Evolutionary conservation across 2,888 invertebrate species (phyloP).

Genomic region (Petrolisthes manimaculis): DNA sequence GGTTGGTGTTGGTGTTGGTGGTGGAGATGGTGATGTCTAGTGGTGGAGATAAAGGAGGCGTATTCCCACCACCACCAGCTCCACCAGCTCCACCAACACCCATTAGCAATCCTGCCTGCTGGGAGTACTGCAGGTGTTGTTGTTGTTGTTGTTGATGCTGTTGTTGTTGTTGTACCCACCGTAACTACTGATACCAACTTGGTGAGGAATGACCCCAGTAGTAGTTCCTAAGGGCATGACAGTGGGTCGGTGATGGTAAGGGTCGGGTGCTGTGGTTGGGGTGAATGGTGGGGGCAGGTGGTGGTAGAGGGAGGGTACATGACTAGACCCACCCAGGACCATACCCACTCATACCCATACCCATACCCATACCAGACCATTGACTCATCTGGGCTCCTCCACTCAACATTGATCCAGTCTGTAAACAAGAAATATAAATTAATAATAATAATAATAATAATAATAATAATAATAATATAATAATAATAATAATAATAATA

Average conservation of each 20-base stretch:
- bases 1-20: neutral
- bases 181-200: too few species aligned
- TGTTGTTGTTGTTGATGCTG: too few species aligned
- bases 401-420: neutral
- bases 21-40: neutral
- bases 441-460: too few species aligned
- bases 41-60: conserved; percentile 34
- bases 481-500: too few species aligned
- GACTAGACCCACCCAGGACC: neutral
- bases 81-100: neutral
- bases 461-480: too few species aligned
- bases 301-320: conserved; percentile 15
- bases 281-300: conserved; percentile 8
- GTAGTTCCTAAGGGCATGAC: neutral
- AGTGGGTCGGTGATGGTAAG: neutral
- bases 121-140: too few species aligned
- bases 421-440: too few species aligned
- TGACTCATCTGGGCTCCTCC: conserved; percentile 3
- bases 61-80: neutral
- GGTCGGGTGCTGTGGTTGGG: too few species aligned
- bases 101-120: neutral
- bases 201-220: too few species aligned
- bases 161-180: too few species aligned
- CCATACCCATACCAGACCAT: conserved; percentile 25
- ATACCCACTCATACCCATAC: conserved; percentile 2